Base-by-base conservation (phyloP, 2,113 vertebrate genomes). In the Guaruba guarouba region DNA sequence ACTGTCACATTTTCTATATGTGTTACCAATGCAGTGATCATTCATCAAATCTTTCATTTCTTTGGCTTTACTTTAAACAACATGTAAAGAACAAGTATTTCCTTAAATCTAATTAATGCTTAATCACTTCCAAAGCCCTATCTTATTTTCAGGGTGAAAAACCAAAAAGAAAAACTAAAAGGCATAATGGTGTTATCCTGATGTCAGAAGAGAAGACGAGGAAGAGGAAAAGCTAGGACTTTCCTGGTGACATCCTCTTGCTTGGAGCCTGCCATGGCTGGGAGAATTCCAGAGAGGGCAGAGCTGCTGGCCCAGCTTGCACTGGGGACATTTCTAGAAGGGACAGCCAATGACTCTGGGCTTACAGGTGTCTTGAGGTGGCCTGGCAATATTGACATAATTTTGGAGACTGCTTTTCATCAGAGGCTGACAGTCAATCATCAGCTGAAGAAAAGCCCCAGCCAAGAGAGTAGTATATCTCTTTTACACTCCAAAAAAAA, bases 101-200 rank as follows among this genome's bases (percentile, higher is more conserved):
- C 13, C 43, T 73, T 86, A 55, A 37, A 91, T 43, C 5, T 64
- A 86, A 75, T 24, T 44, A 82, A 63, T n/a, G 17, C 13, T 20
- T 70, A 74, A 62, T 29, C 17, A 63, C 7, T 33, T 46, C 8
- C 18, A 78, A 74, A 6, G 1, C 3, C 0, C 0, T 1, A 3
- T 11, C 8, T 67, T 64, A 49, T 61, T 82, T 82, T 17, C 20
- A 62, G 16, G 33, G 13, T 41, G 16, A 81, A 55, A 88, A 44
- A 6, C 55, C 10, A 57, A 31, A 62, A 74, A 39, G 16, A 52
- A 73, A 90, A 86, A 10, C 28, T 63, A 20, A 83, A 75, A 84
- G 17, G 11, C 24, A 35, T 62, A 52, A 41, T 55, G 54, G 13
- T 31, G 25, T 68, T 61, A 35, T 57, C 33, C 24, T 57, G 16